phyloP scores from a whole-genome alignment of 2,888 invertebrate species.

The Eumerus sabulonum region DNA sequence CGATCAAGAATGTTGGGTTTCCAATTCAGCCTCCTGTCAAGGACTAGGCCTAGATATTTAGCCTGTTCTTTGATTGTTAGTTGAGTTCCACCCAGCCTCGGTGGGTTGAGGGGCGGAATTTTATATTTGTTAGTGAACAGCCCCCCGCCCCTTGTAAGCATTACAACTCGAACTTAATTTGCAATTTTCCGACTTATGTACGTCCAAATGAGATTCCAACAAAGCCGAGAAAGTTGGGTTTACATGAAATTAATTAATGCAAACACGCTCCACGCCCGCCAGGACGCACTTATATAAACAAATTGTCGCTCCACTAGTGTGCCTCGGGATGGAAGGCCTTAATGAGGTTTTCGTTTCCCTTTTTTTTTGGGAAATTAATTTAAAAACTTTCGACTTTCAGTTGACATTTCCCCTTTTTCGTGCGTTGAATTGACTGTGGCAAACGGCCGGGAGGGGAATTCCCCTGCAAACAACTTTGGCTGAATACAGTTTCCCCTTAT shows the following conservation, averaged over 20 bases:
- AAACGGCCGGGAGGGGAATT: not conserved
- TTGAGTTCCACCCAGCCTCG: no score
- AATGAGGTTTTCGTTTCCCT: conserved; percentile 10
- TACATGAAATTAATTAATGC: conserved; percentile 48
- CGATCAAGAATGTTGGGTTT: no score
- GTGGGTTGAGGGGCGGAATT: no score
- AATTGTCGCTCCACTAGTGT: not conserved
- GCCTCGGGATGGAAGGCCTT: not conserved
- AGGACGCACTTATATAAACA: not conserved
- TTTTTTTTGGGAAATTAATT: conserved; percentile 37
- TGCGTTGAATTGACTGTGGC: not conserved
- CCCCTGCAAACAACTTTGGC: conserved; percentile 33
- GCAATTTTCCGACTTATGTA: conserved; percentile 1
- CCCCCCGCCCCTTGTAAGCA: not conserved
- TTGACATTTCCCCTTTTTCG: not conserved
- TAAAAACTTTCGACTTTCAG: conserved; percentile 24
- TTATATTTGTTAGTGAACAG: no score
- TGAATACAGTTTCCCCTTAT: conserved; percentile 39
- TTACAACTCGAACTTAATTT: conserved; percentile 27
- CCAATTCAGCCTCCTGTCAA: no score
- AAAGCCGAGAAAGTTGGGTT: conserved; percentile 14
- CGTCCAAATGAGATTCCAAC: conserved; percentile 10
- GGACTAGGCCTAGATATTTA: no score
- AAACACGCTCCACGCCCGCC: conserved; percentile 19
- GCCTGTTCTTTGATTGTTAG: no score